Evolutionary conservation across 2,797 vertebrate species (phyloP), one percentile per base, ranked within the genome.

Genomic region (Labroides dimidiatus): DNA sequence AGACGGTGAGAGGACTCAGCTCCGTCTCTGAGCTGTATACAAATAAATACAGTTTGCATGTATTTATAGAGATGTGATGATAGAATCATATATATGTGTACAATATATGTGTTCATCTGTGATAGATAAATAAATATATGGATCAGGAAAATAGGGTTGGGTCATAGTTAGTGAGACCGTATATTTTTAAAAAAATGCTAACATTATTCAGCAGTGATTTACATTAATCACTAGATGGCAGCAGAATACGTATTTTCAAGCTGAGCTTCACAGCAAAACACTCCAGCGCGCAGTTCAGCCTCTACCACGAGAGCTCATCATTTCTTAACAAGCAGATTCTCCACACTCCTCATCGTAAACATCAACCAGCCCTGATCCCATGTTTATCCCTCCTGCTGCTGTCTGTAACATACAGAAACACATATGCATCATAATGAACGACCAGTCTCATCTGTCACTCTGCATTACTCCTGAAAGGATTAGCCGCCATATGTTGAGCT

Each of bases 181-280:
- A 27, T 27, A 27, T 27, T 27, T 2, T 2, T 4, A 37, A 4
- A 37, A 2, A 37, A 37, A 1, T 39, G 37, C 13, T 33, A 33
- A 33, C 8, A 33, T 4, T 33, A 33, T 6, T 14, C 12, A 13
- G 37, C 37, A 39, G 13, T 39, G 37, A 3, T 12, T 39, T 6
- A 24, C n/a, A 63, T 43, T 41, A 2, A 13, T 10, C 85, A 70
- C 63, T 78, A 82, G 84, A 81, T 67, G 81, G 82, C 69, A 71
- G 69, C 58, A 87, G 64, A 73, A 44, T 21, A 21, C 23, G 9
- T 12, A 48, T 58, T 36, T 66, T 30, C 14, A 30, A n/a, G 10
- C 43, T 20, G 14, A 10, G 24, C 30, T 67, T 49, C 8, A 3
- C 33, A 21, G 20, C 20, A 17, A 51, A 30, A 12, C 17, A 50